These are phyloP conservation scores for Lepus timidus DNA, from an alignment of 2,113 vertebrate genomes.

Conservation along the genomic window DNA sequence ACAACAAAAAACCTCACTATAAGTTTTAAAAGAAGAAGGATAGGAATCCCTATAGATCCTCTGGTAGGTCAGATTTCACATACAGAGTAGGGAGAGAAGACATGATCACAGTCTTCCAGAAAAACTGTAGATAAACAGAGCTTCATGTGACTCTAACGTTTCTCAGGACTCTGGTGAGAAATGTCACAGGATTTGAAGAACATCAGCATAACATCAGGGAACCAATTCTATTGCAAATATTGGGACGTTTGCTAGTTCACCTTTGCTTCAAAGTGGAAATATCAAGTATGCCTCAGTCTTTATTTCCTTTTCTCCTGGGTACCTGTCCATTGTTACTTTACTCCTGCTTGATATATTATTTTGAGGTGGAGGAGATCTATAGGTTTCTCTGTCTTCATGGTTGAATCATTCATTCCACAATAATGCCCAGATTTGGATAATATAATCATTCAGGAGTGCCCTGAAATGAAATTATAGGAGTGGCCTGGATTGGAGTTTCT, in stretches of 20 bases:
- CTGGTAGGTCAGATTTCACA: background rate
- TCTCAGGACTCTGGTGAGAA: background rate
- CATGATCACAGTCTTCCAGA: background rate
- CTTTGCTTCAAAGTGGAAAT: background rate
- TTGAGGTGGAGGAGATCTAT: constrained; percentile 49
- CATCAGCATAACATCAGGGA: background rate
- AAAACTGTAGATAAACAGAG: background rate
- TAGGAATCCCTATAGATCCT: background rate
- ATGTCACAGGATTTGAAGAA: background rate
- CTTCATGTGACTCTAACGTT: background rate
- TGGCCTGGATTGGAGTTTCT: constrained; percentile 78
- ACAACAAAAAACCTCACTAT: background rate
- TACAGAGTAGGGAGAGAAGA: background rate
- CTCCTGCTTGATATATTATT: background rate
- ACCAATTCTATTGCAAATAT: background rate
- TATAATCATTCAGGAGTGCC: constrained; percentile 79
- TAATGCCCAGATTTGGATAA: constrained; percentile 74
- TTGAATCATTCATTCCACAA: constrained; percentile 29
- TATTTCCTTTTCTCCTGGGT: background rate
- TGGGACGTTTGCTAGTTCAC: background rate
- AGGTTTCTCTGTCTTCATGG: constrained; percentile 8
- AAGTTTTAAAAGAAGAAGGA: background rate
- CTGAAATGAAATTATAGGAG: constrained; percentile 85
- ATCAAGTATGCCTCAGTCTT: background rate
- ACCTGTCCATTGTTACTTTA: background rate